Percentiles rank a stretch among this genome's conserved stretches.
Conservation (phyloP, 2,113 vertebrate species). For the Lepus americanus region DNA sequence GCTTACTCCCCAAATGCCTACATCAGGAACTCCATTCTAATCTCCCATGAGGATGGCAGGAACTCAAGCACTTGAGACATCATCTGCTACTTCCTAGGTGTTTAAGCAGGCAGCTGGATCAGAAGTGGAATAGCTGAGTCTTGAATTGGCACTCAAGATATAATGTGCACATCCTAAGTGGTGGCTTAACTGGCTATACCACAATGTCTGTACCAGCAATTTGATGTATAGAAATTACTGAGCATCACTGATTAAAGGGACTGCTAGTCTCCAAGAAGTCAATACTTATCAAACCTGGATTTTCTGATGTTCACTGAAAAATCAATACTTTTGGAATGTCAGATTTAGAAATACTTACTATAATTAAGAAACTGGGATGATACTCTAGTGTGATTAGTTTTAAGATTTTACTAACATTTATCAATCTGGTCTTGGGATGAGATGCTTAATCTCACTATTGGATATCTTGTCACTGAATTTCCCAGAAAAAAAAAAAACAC, state of each 20-base stretch:
- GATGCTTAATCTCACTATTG: too few relatives aligned
- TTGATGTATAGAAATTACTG: not conserved
- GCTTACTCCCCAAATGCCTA: too few relatives aligned
- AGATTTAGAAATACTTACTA: not conserved
- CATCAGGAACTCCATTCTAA: too few relatives aligned
- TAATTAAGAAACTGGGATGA: not conserved
- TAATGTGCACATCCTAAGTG: too few relatives aligned
- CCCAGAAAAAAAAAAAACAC: constrained; percentile 27
- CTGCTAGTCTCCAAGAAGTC: not conserved
- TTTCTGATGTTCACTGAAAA: not conserved
- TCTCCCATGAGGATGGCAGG: too few relatives aligned
- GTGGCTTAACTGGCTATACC: too few relatives aligned
- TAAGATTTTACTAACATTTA: not conserved
- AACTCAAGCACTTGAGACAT: too few relatives aligned
- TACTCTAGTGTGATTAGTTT: not conserved
- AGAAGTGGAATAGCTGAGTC: too few relatives aligned
- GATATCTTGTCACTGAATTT: not conserved
- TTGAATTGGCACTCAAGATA: too few relatives aligned
- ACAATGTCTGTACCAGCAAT: not conserved
- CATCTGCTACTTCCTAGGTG: too few relatives aligned
- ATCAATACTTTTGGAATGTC: not conserved
- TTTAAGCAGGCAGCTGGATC: too few relatives aligned
- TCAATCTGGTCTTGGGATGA: too few relatives aligned
- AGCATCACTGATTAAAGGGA: not conserved
- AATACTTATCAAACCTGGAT: not conserved